These are phyloP conservation scores for Pipra filicauda DNA, from an alignment of 2,113 vertebrate species.

Conservation along the genomic window DNA sequence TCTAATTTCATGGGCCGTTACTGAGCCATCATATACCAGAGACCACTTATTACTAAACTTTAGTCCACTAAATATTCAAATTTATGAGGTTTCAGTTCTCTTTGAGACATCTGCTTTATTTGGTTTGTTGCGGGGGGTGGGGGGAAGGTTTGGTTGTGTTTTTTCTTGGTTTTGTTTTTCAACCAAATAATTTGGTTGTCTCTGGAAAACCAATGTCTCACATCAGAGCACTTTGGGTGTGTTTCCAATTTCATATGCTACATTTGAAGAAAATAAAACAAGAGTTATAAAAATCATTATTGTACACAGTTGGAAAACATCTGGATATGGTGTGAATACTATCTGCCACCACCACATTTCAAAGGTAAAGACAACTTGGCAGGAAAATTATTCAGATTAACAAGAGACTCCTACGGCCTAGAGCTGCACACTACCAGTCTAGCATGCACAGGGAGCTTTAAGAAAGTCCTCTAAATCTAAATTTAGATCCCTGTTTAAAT, in stretches of 20 bases:
- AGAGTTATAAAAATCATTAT: background rate
- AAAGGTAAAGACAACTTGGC: background rate
- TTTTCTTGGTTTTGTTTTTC: background rate
- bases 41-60: background rate
- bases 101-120: background rate
- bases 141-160: background rate
- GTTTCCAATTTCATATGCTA: background rate
- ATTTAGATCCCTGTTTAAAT: background rate
- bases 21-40: background rate
- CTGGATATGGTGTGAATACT: background rate
- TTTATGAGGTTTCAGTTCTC: background rate
- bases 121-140: background rate
- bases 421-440: fast-evolving
- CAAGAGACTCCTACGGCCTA: background rate
- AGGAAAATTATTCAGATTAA: background rate
- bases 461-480: background rate
- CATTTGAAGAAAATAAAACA: background rate
- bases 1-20: background rate
- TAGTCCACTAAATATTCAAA: background rate
- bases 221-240: background rate
- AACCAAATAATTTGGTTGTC: background rate
- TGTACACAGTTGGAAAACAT: background rate
- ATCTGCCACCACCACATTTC: background rate
- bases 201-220: background rate
- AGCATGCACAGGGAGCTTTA: background rate